A percentile compares a stretch with the other conserved stretches of the same genome.
Evolutionary conservation across 2,113 vertebrate species (phyloP).

Genomic region (Meriones unguiculatus): DNA sequence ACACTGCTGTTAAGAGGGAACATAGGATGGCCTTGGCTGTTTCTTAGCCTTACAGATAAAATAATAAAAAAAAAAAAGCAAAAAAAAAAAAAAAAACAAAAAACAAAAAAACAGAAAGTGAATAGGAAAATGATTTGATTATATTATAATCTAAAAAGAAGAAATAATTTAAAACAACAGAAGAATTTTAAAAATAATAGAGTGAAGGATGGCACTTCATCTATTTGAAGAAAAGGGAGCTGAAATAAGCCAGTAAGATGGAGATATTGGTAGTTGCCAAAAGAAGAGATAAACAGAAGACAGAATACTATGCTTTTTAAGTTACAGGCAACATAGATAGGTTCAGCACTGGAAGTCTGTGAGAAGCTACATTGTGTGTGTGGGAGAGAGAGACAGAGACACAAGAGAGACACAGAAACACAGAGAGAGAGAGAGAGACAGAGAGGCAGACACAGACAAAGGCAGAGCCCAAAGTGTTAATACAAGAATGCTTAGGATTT

Average conservation of each 20-base stretch:
- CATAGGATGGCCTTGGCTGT: not conserved
- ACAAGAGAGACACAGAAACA: not conserved
- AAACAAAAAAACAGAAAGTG: not conserved
- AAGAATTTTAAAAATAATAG: not conserved
- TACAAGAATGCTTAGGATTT: not conserved
- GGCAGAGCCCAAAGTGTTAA: not conserved
- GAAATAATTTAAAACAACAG: not conserved
- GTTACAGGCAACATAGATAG: not conserved
- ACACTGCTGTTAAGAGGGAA: not conserved
- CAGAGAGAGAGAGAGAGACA: not conserved
- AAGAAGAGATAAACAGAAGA: not conserved
- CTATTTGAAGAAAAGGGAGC: not conserved
- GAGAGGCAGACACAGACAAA: not conserved
- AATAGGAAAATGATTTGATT: not conserved
- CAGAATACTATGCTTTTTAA: not conserved
- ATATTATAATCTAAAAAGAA: not conserved
- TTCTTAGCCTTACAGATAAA: not conserved
- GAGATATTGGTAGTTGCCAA: not conserved
- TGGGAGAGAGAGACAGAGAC: not conserved
- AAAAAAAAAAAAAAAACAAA: not conserved
- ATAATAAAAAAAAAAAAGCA: not conserved
- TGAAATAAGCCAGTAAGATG: not conserved
- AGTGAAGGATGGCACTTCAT: not conserved
- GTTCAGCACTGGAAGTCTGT: not conserved
- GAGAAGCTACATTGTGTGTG: not conserved